Conservation (phyloP, 2,888 invertebrate genomes). For the Anthophora plumipes region DNA sequence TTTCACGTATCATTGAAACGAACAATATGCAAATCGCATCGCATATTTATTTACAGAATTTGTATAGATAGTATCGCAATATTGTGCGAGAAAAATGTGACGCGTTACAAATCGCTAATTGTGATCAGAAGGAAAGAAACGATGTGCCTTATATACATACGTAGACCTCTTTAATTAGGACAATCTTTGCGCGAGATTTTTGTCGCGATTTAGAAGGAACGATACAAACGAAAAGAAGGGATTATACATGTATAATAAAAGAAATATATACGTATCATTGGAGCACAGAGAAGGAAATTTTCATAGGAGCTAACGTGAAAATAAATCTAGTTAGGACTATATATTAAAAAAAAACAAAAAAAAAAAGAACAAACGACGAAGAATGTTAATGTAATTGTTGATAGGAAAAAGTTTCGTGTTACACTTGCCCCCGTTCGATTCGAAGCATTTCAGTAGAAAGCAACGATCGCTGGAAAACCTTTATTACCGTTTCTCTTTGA, state of each 20-base stretch:
- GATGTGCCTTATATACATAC: constrained; percentile 70
- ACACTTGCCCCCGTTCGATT: constrained; percentile 66
- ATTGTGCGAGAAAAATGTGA: constrained; percentile 4
- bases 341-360: too few species aligned
- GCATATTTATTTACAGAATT: constrained; percentile 36
- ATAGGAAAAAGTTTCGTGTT: constrained; percentile 68
- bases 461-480: constrained; percentile 62
- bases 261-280: constrained; percentile 16
- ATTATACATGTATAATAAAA: not conserved
- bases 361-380: constrained; percentile 11
- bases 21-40: not conserved
- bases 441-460: constrained; percentile 54
- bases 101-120: constrained; percentile 27
- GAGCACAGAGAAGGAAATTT: constrained; percentile 13
- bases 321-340: constrained; percentile 53
- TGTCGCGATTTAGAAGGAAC: not conserved
- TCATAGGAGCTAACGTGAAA: constrained; percentile 38
- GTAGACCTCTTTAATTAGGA: constrained; percentile 51
- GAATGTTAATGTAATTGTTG: constrained; percentile 56
- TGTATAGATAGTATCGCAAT: not conserved
- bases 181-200: constrained; percentile 15
- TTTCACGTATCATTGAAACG: not conserved
- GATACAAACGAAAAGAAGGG: not conserved
- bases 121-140: constrained; percentile 45
- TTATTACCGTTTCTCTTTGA: constrained; percentile 69